Percentiles rank a stretch among this genome's conserved stretches.
phyloP scores from a whole-genome alignment of 2,888 invertebrate species.

The Stenodema calcarata region DNA sequence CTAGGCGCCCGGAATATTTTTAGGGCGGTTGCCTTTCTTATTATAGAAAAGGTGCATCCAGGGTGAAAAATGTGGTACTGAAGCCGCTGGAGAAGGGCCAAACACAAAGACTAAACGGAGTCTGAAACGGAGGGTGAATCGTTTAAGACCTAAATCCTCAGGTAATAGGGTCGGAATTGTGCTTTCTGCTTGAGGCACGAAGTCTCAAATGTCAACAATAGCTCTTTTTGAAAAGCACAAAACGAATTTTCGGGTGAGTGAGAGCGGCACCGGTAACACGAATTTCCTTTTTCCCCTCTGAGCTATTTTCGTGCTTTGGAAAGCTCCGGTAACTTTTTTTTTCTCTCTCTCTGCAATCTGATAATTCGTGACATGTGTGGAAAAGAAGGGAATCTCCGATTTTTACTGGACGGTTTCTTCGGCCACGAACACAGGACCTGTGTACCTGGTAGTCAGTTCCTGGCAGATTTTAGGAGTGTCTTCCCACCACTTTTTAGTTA shows the following conservation, averaged over 20 bases:
- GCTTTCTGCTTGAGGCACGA: background rate
- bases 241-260: background rate
- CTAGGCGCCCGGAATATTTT: conserved; percentile 4
- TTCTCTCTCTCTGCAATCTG: background rate
- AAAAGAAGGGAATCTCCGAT: background rate
- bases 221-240: background rate
- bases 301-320: background rate
- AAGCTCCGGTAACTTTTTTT: background rate
- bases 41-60: conserved; percentile 7
- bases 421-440: too few relatives aligned
- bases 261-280: background rate
- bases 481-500: too few relatives aligned
- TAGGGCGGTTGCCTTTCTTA: background rate
- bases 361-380: background rate
- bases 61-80: conserved; percentile 8
- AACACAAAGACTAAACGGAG: background rate
- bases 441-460: too few relatives aligned
- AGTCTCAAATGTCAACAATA: background rate
- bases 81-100: background rate
- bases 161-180: conserved; percentile 2
- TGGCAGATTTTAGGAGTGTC: too few relatives aligned
- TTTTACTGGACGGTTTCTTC: too few relatives aligned
- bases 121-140: background rate
- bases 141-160: conserved; percentile 22
- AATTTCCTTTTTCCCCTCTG: background rate